These are phyloP conservation scores for Actinernus sp. DNA, from an alignment of 92 coral and sea anemone species.

Conservation along the genomic window DNA sequence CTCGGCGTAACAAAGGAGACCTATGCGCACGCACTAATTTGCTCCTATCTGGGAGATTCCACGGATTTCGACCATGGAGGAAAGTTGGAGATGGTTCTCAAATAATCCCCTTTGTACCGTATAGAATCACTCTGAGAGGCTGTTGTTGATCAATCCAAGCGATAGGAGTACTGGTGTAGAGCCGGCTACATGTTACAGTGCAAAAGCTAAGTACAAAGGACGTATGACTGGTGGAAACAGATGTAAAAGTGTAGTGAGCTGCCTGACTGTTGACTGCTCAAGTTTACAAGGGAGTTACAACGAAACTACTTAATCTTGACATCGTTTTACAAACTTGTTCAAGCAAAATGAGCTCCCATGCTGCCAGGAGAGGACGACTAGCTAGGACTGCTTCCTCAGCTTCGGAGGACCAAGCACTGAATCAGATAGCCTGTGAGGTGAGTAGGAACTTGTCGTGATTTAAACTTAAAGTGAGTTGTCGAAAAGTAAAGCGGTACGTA, in stretches of 20 bases:
- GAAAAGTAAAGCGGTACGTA: no score
- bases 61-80: slow-evolving; percentile 84
- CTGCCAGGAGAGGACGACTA: slow-evolving; percentile 92
- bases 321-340: slow-evolving; percentile 34
- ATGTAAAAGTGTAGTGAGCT: slow-evolving; percentile 64
- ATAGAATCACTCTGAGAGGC: slow-evolving; percentile 3
- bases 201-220: slow-evolving; percentile 27
- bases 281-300: slow-evolving; percentile 26
- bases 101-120: slow-evolving; percentile 21
- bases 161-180: neutral
- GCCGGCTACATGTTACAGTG: slow-evolving; percentile 37
- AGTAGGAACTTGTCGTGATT: slow-evolving; percentile 17
- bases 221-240: slow-evolving; percentile 72
- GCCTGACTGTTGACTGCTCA: slow-evolving; percentile 75
- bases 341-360: slow-evolving; percentile 86
- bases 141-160: slow-evolving; percentile 2
- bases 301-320: slow-evolving; percentile 4
- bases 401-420: slow-evolving; percentile 96
- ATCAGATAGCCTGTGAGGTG: slow-evolving; percentile 99
- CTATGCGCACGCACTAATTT: slow-evolving; percentile 40
- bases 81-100: slow-evolving; percentile 50
- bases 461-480: no score
- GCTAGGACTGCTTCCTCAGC: slow-evolving; percentile 78
- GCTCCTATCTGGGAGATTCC: slow-evolving; percentile 77
- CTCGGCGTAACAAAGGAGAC: no score